Evolutionary conservation across 2,797 vertebrate genomes (phyloP), one percentile per base, ranked within the genome.

Genomic region (Sebastes trivittatus): DNA sequence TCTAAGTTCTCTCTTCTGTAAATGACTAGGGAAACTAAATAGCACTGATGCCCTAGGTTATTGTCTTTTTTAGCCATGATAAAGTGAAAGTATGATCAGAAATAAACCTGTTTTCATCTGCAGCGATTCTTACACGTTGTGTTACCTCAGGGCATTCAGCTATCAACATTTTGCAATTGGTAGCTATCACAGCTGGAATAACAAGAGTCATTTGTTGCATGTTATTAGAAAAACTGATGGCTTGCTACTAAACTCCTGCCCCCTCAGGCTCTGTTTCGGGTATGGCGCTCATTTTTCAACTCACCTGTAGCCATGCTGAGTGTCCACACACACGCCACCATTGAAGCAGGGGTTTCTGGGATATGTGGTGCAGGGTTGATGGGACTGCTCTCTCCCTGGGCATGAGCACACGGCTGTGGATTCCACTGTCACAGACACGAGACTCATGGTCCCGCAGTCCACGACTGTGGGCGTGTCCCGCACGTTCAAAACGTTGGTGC

Each of bases 231-330:
- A 29, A 65, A 10, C 1, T 7, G 6, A 29, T 52, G 18, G 1
- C n/a, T 22, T 55, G 14, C 42, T 6, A 13, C 13, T 13, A 23
- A 14, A 25, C 23, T 20, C 10, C 42, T 36, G n/a, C 3, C n/a
- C n/a, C 29, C 10, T 36, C 6, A 18, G 13, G 52, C 32, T 36
- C 9, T 16, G 55, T 55, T 64, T 59, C 10, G 11, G 1, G 7
- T 2, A 3, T 6, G 11, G 3, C 13, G 5, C 58, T 67, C 1
- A 9, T 34, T 70, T 73, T 25, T 25, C 59, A 42, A 16, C 96
- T 94, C 75, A 98, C 97, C 97, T 97, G 94, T 97, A 98, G 38
- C 97, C 97, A 0, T 94, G 96, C 72, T 94, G 92, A 3, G 95
- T 96, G 92, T 97, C 96, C 30, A 94, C 71, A 42, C 97, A 98